These are phyloP conservation scores for Micromesistius poutassou DNA, from an alignment of 2,797 vertebrate species.

Conservation along the genomic window DNA sequence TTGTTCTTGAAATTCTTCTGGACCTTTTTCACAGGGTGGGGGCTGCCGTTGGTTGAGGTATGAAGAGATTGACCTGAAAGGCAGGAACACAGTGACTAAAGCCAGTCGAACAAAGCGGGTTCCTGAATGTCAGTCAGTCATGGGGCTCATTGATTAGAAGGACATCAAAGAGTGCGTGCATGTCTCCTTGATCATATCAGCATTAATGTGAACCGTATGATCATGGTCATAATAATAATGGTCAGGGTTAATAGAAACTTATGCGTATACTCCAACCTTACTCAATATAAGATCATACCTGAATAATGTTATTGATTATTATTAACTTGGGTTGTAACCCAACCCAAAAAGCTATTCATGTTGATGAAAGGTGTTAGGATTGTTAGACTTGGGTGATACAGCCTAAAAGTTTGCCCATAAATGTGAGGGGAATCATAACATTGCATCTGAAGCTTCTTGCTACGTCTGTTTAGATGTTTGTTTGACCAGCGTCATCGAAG, in stretches of 20 bases:
- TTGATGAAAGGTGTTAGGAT: background rate
- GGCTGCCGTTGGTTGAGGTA: slow-evolving; percentile 81
- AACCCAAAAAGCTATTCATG: background rate
- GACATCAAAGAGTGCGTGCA: background rate
- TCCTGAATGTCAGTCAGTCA: background rate
- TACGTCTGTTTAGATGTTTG: background rate
- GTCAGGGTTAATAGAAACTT: too few species aligned
- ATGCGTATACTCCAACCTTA: too few species aligned
- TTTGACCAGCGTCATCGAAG: too few species aligned
- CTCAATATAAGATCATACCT: too few species aligned
- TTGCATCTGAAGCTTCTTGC: background rate
- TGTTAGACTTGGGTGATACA: too few species aligned
- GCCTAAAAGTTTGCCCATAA: background rate
- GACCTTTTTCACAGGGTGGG: slow-evolving; percentile 88
- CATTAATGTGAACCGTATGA: background rate
- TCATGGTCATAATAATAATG: background rate
- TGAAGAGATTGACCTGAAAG: slow-evolving; percentile 89
- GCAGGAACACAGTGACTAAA: background rate
- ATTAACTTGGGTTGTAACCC: too few species aligned
- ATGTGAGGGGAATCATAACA: background rate
- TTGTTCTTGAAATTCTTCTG: slow-evolving; percentile 98
- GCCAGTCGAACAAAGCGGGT: background rate
- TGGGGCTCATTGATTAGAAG: background rate
- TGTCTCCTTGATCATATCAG: background rate
- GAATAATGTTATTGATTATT: too few species aligned